Percentiles rank a stretch among this genome's conserved stretches.
Conservation (phyloP, 1,140 invertebrate species). For the Drosophila lacteicornis region DNA sequence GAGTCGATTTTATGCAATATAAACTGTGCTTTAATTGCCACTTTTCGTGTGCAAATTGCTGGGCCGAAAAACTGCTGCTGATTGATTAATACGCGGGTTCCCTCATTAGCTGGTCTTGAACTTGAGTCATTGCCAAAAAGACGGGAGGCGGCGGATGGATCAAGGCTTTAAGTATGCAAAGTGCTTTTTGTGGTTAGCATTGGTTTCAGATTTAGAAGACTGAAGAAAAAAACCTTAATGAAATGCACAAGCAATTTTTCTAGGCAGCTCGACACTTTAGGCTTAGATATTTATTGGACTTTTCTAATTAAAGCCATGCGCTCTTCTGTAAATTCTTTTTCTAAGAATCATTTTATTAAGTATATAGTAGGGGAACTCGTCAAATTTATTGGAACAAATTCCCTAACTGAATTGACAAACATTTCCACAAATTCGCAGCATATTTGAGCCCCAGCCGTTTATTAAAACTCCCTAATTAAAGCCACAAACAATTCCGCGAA, state of each 20-base stretch:
- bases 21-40: slow-evolving; percentile 69
- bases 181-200: slow-evolving; percentile 48
- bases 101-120: slow-evolving; percentile 42
- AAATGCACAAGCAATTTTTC: neutral
- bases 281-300: slow-evolving; percentile 1
- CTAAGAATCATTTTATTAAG: neutral
- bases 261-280: neutral
- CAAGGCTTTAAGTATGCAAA: slow-evolving; percentile 43
- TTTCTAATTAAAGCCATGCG: slow-evolving; percentile 29
- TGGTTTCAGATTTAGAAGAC: slow-evolving; percentile 16
- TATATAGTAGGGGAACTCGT: neutral
- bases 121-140: slow-evolving; percentile 39
- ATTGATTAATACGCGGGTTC: slow-evolving; percentile 48
- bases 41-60: slow-evolving; percentile 53
- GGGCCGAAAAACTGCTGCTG: slow-evolving; percentile 34
- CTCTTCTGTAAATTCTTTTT: neutral
- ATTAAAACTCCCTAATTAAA: neutral
- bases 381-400: neutral
- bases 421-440: neutral
- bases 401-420: neutral
- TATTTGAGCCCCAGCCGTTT: too few species aligned
- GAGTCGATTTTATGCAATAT: slow-evolving; percentile 54
- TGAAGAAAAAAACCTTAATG: neutral
- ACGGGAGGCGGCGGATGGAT: slow-evolving; percentile 22
- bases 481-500: neutral